Base-by-base conservation (phyloP, 2,113 vertebrate species). In the Stictonetta naevosa region DNA sequence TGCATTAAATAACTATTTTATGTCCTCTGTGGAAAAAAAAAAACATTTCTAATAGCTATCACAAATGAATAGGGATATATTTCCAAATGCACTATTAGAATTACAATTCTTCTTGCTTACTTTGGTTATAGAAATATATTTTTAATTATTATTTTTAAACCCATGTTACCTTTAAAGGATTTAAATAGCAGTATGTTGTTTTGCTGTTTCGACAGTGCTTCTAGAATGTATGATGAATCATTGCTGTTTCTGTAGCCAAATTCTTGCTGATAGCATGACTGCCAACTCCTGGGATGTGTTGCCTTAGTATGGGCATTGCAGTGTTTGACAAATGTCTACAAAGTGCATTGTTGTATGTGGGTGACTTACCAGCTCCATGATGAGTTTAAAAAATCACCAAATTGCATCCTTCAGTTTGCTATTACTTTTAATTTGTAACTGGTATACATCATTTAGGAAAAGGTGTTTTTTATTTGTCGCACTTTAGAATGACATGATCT, bases 201-300 rank as follows among this genome's bases (percentile, higher is more conserved):
- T 97, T 97, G 93, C 93, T 96, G 83, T 95, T 96, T 96, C 6
- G 11, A 83, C 91, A 94, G 78, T 92, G 84, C 95, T 96, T 97
- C 93, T 96, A 96, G 97, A 97, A 97, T 96, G 94, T 89, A 29
- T 93, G 96, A 98, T 98, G 97, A 98, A 97, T 98, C 98, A 98
- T 77, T 93, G 88, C 86, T 88, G 84, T 81, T 96, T 97, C 88
- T 95, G 92, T 97, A 97, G 97, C 98, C 97, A 97, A 97, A 97
- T 98, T 97, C 95, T 97, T 98, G 90, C 95, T 96, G 98, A 97
- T 98, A 98, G 90, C 81, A 26, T 89, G 94, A 80, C 93, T 97
- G 97, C 98, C 98, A 98, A 19, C 82, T 96, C 72, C 79, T 95
- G 83, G 46, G 68, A 89, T 97, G 63, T 93, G 95, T 96, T 98